Evolutionary conservation across 2,888 invertebrate species (phyloP).

Genomic region (Nephrotoma guestfalica): DNA sequence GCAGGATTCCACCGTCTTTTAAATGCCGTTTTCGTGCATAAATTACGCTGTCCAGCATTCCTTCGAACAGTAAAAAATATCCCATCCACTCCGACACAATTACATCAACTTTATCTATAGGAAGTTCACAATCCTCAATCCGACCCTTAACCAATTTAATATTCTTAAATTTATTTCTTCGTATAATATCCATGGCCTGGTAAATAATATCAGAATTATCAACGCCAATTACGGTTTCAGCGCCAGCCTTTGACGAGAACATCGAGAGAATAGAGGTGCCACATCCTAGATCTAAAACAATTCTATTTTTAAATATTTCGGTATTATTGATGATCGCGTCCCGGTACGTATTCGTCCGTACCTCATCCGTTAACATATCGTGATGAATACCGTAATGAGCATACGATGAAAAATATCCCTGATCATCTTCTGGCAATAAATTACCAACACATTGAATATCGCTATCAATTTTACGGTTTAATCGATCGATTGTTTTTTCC

Average conservation of each 20-base stretch:
- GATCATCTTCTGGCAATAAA: conserved; percentile 49
- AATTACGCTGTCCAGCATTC: conserved; percentile 90
- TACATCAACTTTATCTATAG: conserved; percentile 65
- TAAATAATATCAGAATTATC: conserved; percentile 94
- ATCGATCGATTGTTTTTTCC: background rate
- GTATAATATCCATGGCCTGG: conserved; percentile 88
- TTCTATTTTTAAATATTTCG: conserved; percentile 52
- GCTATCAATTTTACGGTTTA: background rate
- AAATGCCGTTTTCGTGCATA: conserved; percentile 74
- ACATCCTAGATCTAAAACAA: conserved; percentile 91
- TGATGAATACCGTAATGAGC: conserved; percentile 86
- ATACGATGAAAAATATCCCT: conserved; percentile 68
- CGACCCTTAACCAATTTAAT: conserved; percentile 72
- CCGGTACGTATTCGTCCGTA: conserved; percentile 75
- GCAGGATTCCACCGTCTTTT: conserved; percentile 54
- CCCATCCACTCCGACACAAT: conserved; percentile 99
- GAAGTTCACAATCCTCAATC: conserved; percentile 67
- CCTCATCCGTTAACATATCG: conserved; percentile 82
- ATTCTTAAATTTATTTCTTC: conserved; percentile 40
- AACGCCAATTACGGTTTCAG: conserved; percentile 76
- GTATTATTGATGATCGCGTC: conserved; percentile 67
- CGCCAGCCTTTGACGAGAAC: conserved; percentile 94
- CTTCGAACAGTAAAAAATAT: conserved; percentile 90
- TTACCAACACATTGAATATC: conserved; percentile 31
- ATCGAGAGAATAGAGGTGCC: conserved; percentile 96